Evolutionary conservation across 2,113 vertebrate species (phyloP).

Genomic region (Microcebus tavaratra): DNA sequence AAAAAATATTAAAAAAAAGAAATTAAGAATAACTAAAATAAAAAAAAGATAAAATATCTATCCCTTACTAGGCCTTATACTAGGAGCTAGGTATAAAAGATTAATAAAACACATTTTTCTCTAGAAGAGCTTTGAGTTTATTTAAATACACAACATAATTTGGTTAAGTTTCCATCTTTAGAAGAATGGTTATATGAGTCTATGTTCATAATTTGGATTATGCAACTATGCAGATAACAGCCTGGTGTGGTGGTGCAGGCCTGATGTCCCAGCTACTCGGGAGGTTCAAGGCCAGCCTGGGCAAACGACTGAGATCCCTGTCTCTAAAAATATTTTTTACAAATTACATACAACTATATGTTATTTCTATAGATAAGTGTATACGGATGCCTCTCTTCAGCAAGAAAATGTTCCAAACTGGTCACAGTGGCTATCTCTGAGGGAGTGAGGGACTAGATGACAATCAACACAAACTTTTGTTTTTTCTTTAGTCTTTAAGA

Average conservation of each 20-base stretch:
- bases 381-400: rapidly evolving
- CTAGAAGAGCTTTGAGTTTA: neutral
- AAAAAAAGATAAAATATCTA: neutral
- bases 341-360: neutral
- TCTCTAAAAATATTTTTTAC: neutral
- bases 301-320: neutral
- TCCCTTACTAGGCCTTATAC: neutral
- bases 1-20: too few relatives aligned
- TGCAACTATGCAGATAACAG: neutral
- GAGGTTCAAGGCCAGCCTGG: neutral
- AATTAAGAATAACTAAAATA: too few relatives aligned
- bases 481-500: too few relatives aligned
- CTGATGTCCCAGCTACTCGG: neutral
- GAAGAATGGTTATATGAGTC: neutral
- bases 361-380: neutral
- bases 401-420: neutral
- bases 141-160: neutral
- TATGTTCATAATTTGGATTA: neutral
- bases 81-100: neutral
- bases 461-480: neutral
- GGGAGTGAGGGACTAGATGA: neutral
- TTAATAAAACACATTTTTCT: neutral
- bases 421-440: neutral
- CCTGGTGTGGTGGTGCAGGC: neutral
- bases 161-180: neutral